Conservation (phyloP, 2,797 vertebrate species). For the Myotis daubentonii region DNA sequence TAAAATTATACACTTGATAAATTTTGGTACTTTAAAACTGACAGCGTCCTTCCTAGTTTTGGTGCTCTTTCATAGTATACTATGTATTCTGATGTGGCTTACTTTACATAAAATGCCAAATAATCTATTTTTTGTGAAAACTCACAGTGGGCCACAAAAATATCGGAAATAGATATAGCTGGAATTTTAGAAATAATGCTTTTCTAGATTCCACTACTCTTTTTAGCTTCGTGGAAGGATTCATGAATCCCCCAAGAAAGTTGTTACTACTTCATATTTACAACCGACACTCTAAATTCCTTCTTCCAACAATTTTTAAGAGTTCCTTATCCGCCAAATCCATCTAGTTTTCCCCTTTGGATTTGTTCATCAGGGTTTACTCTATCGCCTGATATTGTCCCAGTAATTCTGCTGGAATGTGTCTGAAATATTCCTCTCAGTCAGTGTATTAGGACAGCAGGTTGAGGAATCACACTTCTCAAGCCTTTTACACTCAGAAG, state of each 20-base stretch:
- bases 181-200: neutral
- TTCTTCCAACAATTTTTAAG: neutral
- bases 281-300: neutral
- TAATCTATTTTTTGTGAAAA: neutral
- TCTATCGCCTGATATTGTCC: neutral
- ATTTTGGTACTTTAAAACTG: neutral
- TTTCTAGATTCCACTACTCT: neutral
- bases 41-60: neutral
- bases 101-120: constrained; percentile 5
- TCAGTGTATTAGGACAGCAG: neutral
- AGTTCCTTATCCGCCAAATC: neutral
- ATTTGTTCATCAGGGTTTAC: neutral
- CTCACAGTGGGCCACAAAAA: neutral
- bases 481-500: neutral
- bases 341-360: neutral
- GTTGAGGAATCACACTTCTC: neutral
- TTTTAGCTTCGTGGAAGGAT: neutral
- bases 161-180: neutral
- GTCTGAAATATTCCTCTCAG: neutral
- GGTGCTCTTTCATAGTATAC: neutral
- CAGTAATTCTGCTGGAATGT: neutral
- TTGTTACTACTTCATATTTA: neutral
- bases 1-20: neutral
- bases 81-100: neutral
- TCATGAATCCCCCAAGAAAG: neutral